These are phyloP conservation scores for Sturmia bella DNA, from an alignment of 2,888 invertebrate genomes.

Conservation along the genomic window DNA sequence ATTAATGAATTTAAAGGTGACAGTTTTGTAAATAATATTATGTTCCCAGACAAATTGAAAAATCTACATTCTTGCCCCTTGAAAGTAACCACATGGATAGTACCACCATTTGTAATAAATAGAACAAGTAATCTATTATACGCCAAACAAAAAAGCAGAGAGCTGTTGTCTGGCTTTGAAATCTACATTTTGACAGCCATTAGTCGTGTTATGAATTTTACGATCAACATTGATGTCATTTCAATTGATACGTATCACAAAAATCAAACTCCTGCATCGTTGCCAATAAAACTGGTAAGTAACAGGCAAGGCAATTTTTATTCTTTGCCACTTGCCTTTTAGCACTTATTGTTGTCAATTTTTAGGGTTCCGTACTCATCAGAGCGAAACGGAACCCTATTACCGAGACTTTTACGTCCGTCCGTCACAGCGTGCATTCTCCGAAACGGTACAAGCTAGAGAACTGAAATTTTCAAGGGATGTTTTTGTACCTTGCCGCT, in stretches of 20 bases:
- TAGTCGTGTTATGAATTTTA: constrained; percentile 73
- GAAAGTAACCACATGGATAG: constrained; percentile 60
- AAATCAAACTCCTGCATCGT: constrained; percentile 1
- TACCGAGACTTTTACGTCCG: too few relatives aligned
- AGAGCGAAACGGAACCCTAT: too few relatives aligned
- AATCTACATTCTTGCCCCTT: constrained; percentile 72
- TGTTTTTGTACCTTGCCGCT: too few relatives aligned
- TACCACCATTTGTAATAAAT: constrained; percentile 57
- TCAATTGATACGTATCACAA: constrained; percentile 25
- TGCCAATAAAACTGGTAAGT: constrained; percentile 31
- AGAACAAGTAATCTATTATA: background rate
- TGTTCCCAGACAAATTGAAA: constrained; percentile 74
- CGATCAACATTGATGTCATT: constrained; percentile 58
- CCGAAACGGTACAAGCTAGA: too few relatives aligned
- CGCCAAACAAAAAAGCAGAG: too few relatives aligned
- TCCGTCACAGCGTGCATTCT: too few relatives aligned
- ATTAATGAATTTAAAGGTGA: constrained; percentile 73
- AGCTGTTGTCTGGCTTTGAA: constrained; percentile 72
- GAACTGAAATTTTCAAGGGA: too few relatives aligned
- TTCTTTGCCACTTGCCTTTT: too few relatives aligned
- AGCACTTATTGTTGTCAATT: too few relatives aligned
- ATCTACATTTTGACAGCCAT: constrained; percentile 71
- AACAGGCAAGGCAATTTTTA: constrained; percentile 9
- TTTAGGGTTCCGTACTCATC: too few relatives aligned
- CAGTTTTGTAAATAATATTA: constrained; percentile 66